Percentiles rank a stretch among this genome's conserved stretches.
Conservation (phyloP, 2,797 vertebrate genomes). For the Steatocranus sp. region DNA sequence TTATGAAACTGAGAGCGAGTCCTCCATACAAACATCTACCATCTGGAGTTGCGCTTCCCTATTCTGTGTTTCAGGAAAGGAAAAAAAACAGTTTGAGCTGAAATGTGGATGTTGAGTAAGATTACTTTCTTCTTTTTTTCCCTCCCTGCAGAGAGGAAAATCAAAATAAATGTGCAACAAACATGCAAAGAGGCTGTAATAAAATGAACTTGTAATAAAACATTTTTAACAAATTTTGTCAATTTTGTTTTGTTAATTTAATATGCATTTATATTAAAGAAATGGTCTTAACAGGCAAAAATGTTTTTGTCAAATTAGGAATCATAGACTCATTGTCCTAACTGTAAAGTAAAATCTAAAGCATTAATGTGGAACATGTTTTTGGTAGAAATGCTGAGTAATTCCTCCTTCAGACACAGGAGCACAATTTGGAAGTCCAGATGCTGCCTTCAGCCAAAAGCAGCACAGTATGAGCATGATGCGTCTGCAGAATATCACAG, state of each 20-base stretch:
- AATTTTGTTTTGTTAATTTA: neutral
- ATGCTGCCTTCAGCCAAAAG: neutral
- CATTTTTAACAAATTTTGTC: neutral
- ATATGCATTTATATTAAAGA: neutral
- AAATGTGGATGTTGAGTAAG: neutral
- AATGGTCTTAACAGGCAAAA: neutral
- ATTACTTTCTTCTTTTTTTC: neutral
- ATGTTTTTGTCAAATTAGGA: neutral
- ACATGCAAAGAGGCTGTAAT: neutral
- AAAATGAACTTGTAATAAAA: neutral
- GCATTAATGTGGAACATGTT: neutral
- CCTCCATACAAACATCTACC: neutral
- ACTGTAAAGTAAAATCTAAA: neutral
- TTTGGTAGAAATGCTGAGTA: neutral
- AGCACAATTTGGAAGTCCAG: neutral
- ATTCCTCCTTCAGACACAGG: neutral
- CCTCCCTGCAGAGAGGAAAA: neutral
- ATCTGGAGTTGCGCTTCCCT: neutral
- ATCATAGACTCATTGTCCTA: neutral
- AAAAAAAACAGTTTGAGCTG: neutral
- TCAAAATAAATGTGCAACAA: neutral
- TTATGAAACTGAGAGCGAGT: neutral
- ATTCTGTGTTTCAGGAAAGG: neutral
- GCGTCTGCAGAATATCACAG: neutral
- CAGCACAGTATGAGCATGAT: neutral